Conservation (phyloP, 2,113 vertebrate species). For the Aleadryas rufinucha region DNA sequence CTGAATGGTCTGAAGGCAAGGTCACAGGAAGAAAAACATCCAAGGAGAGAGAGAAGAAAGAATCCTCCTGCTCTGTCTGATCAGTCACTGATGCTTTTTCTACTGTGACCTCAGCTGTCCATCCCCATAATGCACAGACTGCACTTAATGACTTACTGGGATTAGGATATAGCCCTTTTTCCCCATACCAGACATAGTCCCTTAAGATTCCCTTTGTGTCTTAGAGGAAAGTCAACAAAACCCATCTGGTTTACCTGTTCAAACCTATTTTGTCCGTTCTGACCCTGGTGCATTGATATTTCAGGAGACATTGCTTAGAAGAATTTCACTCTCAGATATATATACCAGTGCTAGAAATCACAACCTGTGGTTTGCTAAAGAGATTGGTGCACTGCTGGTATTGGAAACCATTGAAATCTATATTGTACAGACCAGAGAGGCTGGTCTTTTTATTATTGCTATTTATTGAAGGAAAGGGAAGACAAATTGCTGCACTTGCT, state of each 20-base stretch:
- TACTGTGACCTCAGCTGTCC: neutral
- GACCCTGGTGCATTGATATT: neutral
- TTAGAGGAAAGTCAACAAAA: neutral
- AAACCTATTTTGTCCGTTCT: neutral
- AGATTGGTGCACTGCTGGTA: neutral
- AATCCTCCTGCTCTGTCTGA: neutral
- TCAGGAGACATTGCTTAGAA: neutral
- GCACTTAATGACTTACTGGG: neutral
- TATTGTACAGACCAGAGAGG: neutral
- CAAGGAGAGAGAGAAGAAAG: neutral
- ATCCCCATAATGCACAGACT: neutral
- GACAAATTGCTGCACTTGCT: neutral
- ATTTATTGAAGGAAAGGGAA: neutral
- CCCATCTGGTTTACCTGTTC: neutral
- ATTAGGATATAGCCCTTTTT: neutral
- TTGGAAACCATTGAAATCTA: neutral
- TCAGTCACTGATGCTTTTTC: neutral
- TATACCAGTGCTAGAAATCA: neutral
- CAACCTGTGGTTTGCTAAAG: neutral
- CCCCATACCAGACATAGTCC: neutral
- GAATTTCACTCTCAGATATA: neutral
- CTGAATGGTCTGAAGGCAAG: neutral
- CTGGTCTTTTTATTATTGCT: neutral
- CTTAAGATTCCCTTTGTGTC: neutral
- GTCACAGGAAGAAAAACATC: slow-evolving; percentile 24